phyloP scores from a whole-genome alignment of 2,113 vertebrate genomes.

The Sebastes schlegelii region DNA sequence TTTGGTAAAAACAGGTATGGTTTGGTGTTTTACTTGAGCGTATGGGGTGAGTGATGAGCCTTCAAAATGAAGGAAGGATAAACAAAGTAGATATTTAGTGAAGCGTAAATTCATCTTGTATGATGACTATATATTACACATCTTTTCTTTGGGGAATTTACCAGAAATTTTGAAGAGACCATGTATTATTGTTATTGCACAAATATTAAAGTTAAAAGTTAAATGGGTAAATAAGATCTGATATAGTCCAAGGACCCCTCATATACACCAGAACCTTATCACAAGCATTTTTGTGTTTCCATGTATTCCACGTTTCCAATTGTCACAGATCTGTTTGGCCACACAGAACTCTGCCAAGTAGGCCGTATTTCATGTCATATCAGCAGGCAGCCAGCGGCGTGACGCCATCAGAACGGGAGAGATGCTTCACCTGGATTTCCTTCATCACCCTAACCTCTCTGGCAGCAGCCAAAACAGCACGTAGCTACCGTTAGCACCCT shows the following conservation, averaged over 20 bases:
- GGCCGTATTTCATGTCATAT: constrained; percentile 51
- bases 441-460: constrained; percentile 70
- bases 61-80: neutral
- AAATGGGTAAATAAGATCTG: neutral
- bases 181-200: neutral
- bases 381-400: constrained; percentile 64
- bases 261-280: neutral
- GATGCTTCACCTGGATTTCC: constrained; percentile 83
- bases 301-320: neutral
- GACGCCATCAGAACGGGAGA: constrained; percentile 66
- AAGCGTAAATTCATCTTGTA: neutral
- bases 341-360: constrained; percentile 36
- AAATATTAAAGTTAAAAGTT: neutral
- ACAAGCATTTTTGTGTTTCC: constrained; percentile 9
- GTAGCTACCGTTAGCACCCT: constrained; percentile 71
- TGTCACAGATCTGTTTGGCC: constrained; percentile 39
- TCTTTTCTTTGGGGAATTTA: neutral
- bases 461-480: constrained; percentile 75
- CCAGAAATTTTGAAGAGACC: neutral
- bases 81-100: neutral
- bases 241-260: neutral
- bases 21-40: neutral
- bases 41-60: neutral
- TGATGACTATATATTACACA: neutral
- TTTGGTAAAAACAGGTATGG: neutral